Evolutionary conservation across 2,888 invertebrate species (phyloP), one percentile per base, ranked within the genome.

Genomic region (Spatulosminthurus flaviceps): DNA sequence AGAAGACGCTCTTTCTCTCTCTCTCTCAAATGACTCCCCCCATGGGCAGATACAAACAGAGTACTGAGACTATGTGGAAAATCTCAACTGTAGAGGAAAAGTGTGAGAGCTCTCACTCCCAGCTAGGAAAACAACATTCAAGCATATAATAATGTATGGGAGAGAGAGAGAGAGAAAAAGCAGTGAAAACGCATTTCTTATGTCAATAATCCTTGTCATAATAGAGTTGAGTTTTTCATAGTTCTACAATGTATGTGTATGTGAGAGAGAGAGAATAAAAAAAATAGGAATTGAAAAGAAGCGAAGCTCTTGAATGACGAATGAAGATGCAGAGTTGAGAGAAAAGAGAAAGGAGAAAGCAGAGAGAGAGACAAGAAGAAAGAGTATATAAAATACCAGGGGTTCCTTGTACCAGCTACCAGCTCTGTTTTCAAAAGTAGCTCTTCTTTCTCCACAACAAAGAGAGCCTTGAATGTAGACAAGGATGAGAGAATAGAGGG

Each of bases 141-240:
- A 66, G 26, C 16, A 66, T 2, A 66, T 24, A 66, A n/a, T n/a
- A n/a, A n/a, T n/a, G 28, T 9, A 1, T 28, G 21, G 22, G 41
- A 41, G 41, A 11, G 70, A 70, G 1, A 41, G 41, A 2, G 41
- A 21, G 70, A 69, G 69, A 28, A 69, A 24, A 22, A 21, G 70
- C 34, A 41, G 28, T 60, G n/a, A 29, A 60, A 60, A 60, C 60
- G 60, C 73, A 73, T 51, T 60, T 73, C 73, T 73, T 73, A 60
- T 73, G 73, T 73, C 73, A 51, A 73, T 60, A 73, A 51, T 28
- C 60, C 29, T 9, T 0, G 19, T 26, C 2, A 73, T 73, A 73
- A 73, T 73, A 60, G 73, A 73, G 19, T 73, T 72, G 29, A 29
- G 70, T 51, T 72, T 26, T 43, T 72, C 42, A 13, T 43, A 24